Evolutionary conservation across 2,888 invertebrate genomes (phyloP), one percentile per base, ranked within the genome.

Genomic region (Lasioglossum leucozonium): DNA sequence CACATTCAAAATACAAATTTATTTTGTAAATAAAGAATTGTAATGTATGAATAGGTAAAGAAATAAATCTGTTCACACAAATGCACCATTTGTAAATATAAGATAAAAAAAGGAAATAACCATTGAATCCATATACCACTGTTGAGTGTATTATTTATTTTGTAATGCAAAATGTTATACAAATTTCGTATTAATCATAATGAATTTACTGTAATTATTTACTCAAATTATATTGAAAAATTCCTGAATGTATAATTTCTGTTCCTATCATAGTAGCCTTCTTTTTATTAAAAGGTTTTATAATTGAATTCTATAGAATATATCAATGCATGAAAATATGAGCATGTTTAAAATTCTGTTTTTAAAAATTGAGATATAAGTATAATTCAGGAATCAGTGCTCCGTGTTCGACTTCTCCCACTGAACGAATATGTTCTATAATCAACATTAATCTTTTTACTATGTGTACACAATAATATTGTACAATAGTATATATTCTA

Each of bases 381-480:
- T 51, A 81, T 4, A 58, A 65, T 78, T 89, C 82, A 88, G 44
- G 89, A 87, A 82, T 92, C 92, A 51, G 82, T 89, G 81, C 90
- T 91, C 81, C 88, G 85, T 81, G 90, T 91, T 83, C 91, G 90
- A 79, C 84, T 87, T 88, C 90, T 92, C 42, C 92, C 90, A 77
- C 82, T 90, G 83, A 91, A 91, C n/a, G 92, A 92, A 13, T 88
- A 87, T 58, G 87, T 88, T 92, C 92, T 92, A 91, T 34, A 90
- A 91, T 51, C 22, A 81, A 89, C 18, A 81, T 81, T 77, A 82
- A 74, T 44, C 71, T 22, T 67, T 65, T 65, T 47, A 26, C 30
- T 72, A 72, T 26, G n/a, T 40, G 13, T n/a, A 69, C 69, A n/a
- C 13, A 34, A 47, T 67, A 72, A n/a, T 71, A 67, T 37, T 37